Conservation (phyloP, 2,888 invertebrate species). For the Chrysodeixis includens region DNA sequence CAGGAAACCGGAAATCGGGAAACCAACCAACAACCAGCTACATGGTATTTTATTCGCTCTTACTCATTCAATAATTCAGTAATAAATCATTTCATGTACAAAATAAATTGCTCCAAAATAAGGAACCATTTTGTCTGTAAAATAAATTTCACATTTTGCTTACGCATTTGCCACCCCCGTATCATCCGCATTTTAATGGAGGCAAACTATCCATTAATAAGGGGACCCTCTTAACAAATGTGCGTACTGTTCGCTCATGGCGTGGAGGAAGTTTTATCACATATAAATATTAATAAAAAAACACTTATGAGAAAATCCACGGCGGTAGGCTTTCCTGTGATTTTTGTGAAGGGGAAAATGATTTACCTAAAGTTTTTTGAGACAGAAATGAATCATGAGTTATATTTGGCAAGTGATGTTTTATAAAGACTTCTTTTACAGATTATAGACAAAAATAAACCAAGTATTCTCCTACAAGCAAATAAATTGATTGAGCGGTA, state of each 20-base stretch:
- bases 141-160: slow-evolving; percentile 33
- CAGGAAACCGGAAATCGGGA: no score
- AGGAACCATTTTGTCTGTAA: slow-evolving; percentile 23
- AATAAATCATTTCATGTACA: neutral
- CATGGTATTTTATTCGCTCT: no score
- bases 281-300: slow-evolving; percentile 68
- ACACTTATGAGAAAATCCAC: slow-evolving; percentile 27
- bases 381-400: slow-evolving; percentile 1
- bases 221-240: slow-evolving; percentile 66
- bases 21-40: no score
- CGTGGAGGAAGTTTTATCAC: slow-evolving; percentile 51
- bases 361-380: neutral
- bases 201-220: slow-evolving; percentile 65
- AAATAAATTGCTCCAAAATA: slow-evolving; percentile 20
- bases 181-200: slow-evolving; percentile 60
- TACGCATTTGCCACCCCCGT: slow-evolving; percentile 58
- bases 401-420: neutral
- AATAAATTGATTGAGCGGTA: no score
- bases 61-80: neutral
- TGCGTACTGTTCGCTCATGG: slow-evolving; percentile 55
- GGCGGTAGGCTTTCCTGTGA: slow-evolving; percentile 9
- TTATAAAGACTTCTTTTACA: no score
- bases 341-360: slow-evolving; percentile 22
- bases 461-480: no score
- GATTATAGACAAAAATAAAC: no score